Conservation (phyloP, 2,797 vertebrate species). For the Crypturellus tataupa region DNA sequence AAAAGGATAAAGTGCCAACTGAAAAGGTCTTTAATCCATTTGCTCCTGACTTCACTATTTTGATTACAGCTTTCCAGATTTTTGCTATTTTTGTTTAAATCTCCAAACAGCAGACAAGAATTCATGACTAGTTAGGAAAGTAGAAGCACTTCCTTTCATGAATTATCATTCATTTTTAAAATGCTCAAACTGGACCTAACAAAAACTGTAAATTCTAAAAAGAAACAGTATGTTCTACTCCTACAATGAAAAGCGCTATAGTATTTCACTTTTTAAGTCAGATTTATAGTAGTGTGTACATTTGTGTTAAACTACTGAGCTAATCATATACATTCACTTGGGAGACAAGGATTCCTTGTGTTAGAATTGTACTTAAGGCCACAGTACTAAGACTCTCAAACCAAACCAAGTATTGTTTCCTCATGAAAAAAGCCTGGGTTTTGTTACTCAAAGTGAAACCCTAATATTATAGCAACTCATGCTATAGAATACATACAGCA, state of each 20-base stretch:
- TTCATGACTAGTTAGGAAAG: constrained; percentile 16
- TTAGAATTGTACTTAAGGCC: neutral
- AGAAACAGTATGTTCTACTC: neutral
- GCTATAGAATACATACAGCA: neutral
- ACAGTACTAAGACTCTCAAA: neutral
- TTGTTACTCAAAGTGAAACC: neutral
- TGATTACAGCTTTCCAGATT: constrained; percentile 41
- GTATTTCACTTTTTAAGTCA: neutral
- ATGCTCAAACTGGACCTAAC: neutral
- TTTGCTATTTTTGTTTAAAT: neutral
- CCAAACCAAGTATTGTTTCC: neutral
- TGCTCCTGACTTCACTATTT: constrained; percentile 28
- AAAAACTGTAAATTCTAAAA: neutral
- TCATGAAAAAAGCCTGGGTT: neutral
- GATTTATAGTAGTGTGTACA: neutral
- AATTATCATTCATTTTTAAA: neutral
- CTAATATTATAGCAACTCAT: neutral
- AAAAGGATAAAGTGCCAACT: constrained; percentile 30
- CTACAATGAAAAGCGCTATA: neutral
- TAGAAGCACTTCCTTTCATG: constrained; percentile 2
- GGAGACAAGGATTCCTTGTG: neutral
- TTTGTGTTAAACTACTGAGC: neutral
- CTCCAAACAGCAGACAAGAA: constrained; percentile 29
- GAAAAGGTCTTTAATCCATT: constrained; percentile 56
- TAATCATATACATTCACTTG: neutral